Evolutionary conservation across 2,797 vertebrate genomes (phyloP), one percentile per base, ranked within the genome.

Genomic region (Amniataba percoides): DNA sequence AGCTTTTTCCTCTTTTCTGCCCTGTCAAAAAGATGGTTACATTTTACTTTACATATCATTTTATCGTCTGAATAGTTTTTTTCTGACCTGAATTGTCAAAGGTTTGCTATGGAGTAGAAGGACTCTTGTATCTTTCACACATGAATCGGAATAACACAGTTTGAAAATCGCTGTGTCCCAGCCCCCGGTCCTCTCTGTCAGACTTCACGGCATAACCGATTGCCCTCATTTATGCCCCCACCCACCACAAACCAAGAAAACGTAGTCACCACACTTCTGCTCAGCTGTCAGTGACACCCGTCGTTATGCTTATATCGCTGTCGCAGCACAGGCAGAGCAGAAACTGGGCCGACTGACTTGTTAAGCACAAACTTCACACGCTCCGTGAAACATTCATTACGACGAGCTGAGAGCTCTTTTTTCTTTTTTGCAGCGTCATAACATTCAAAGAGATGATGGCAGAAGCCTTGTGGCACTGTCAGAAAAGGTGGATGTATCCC

Each of bases 311-410:
- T 21, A 12, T 53, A 61, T 79, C 46, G 48, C 69, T 67, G 80
- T 53, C 18, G 7, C 81, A 51, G 76, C 82, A 64, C 63, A 71
- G 46, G 66, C 52, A 1, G 52, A 74, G 59, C 62, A 58, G 59
- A 64, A 88, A 83, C 63, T 77, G 71, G 72, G 74, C 57, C 19
- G 19, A 61, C 40, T 46, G 60, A 61, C 57, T 78, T 34, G 21
- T 66, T 65, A 49, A 77, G 68, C 10, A 31, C 25, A 71, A 75
- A 82, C 80, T 51, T 78, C 76, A 80, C 74, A 61, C 34, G 1
- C 73, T 73, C 63, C n/a, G 78, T 71, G 67, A 80, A 80, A 79
- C 72, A 69, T 77, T 80, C 60, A 83, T 86, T 53, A 79, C 25
- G 0, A 53, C 19, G 21, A 39, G 45, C 58, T 10, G 66, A 72